Evolutionary conservation across 1,140 invertebrate genomes (phyloP).

Genomic region (Anastrepha obliqua): DNA sequence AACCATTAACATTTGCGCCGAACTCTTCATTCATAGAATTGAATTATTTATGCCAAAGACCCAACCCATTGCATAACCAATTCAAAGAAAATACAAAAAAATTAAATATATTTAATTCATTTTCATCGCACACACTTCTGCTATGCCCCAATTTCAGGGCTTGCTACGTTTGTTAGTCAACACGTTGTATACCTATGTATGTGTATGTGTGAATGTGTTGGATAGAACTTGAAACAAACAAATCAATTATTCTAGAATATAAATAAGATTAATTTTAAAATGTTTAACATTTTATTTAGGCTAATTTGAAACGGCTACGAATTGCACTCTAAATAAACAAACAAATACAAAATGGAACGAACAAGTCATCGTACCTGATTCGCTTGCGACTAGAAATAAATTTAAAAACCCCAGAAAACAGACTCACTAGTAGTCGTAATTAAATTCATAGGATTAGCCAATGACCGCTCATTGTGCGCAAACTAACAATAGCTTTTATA

Average conservation of each 20-base stretch:
- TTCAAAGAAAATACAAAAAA: background rate
- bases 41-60: background rate
- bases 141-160: background rate
- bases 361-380: background rate
- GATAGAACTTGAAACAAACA: background rate
- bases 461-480: background rate
- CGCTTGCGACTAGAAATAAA: background rate
- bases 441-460: background rate
- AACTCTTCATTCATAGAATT: no score
- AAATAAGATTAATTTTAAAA: background rate
- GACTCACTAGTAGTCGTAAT: background rate
- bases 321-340: background rate
- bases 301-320: background rate
- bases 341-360: no score
- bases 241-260: conserved; percentile 7
- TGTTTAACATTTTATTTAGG: background rate
- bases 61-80: background rate
- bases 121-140: background rate
- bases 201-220: background rate
- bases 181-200: background rate
- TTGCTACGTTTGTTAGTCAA: background rate
- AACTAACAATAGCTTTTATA: background rate
- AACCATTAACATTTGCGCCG: no score
- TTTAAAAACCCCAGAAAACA: background rate
- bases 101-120: background rate